Base-by-base conservation (phyloP, 2,888 invertebrate species). In the Netelia fuscicornis region DNA sequence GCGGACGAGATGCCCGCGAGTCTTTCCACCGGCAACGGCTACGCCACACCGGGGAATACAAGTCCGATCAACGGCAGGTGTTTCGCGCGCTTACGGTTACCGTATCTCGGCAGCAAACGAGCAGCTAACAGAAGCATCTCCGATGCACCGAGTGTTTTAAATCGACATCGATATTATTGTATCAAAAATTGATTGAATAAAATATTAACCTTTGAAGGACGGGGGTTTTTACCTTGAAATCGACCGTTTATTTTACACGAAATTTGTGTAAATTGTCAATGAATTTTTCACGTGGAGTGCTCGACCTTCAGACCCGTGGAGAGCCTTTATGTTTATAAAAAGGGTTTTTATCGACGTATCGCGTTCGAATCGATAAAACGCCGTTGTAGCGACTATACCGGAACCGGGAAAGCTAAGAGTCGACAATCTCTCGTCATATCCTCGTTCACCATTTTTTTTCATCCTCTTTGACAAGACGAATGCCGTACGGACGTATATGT, bases 41-140 rank as follows among this genome's bases (percentile, higher is more conserved):
- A 13, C 52, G 17, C n/a, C 65, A 25, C 67, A 23, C 58, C 42
- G 17, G 71, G 58, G 37, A 60, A 76, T 76, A 81, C 81, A 44
- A 37, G 37, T 37, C 37, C 54, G 74, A 42, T 85, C 68, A 81
- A 20, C 78, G 81, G 79, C 84, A 84, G 84, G 84, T 85, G 84
- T 86, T 85, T 80, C 84, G 76, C 82, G 76, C 72, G 82, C 75
- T 56, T 67, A 72, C 65, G 20, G 9, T 9, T 56, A 0, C 9
- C 58, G 58, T 58, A 20, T 58, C 74, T 78, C 81, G 78, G 79
- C 79, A 78, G 79, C 79, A 83, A 84, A 72, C 37, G 67, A 76
- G 81, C 81, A 75, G 52, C 72, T 72, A 65, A 68, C 75, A 70
- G 81, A 84, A 84, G 84, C 84, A 76, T 81, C 82, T 77, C 82